phyloP scores from a whole-genome alignment of 2,888 invertebrate genomes.

The Imbricaverruca yamaguchii region DNA sequence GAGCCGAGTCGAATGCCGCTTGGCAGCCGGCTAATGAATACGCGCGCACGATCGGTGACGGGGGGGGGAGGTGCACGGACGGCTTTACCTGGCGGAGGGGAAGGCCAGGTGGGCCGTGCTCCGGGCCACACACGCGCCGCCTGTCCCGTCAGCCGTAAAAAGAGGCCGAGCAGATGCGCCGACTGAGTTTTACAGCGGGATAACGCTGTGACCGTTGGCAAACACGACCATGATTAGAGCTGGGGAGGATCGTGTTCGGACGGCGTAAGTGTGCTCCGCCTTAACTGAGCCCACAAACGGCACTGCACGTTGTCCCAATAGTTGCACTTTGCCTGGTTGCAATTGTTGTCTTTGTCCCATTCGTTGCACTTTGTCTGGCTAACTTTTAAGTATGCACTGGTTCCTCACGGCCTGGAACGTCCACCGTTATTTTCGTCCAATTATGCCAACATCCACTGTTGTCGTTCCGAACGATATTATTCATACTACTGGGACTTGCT shows the following conservation, averaged over 20 bases:
- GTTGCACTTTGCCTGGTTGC: too few species aligned
- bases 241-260: not conserved
- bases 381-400: too few species aligned
- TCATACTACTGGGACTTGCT: too few species aligned
- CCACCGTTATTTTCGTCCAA: too few species aligned
- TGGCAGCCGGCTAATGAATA: not conserved
- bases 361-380: too few species aligned
- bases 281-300: too few species aligned
- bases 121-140: not conserved
- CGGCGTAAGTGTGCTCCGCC: too few species aligned
- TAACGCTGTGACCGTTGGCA: not conserved
- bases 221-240: not conserved
- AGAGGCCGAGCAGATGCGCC: not conserved
- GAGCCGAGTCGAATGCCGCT: not conserved
- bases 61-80: not conserved
- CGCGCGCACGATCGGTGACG: not conserved
- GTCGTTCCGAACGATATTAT: too few species aligned
- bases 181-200: not conserved
- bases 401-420: too few species aligned
- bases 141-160: not conserved
- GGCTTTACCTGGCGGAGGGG: not conserved
- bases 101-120: not conserved
- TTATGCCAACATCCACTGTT: too few species aligned
- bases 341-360: too few species aligned
- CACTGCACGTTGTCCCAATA: too few species aligned